phyloP scores from a whole-genome alignment of 2,113 vertebrate genomes.

The Anolis carolinensis region DNA sequence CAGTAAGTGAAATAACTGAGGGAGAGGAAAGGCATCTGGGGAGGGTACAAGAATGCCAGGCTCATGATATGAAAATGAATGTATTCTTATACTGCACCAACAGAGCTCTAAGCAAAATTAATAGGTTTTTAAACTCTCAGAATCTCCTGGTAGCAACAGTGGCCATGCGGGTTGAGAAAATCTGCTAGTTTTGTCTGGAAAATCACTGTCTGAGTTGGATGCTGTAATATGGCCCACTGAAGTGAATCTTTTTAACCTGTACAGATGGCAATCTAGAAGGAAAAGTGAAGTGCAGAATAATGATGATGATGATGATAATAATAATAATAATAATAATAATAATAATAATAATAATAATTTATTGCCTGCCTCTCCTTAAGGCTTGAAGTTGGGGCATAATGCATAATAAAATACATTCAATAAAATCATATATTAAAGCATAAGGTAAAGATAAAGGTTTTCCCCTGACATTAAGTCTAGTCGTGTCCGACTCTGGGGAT shows the following conservation, averaged over 20 bases:
- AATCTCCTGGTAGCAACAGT: too few relatives aligned
- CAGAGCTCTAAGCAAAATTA: background rate
- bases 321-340: too few relatives aligned
- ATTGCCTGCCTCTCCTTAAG: too few relatives aligned
- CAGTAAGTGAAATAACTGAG: conserved; percentile 39
- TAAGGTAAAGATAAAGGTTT: too few relatives aligned
- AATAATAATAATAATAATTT: too few relatives aligned
- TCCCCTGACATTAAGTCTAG: too few relatives aligned
- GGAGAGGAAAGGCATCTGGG: background rate
- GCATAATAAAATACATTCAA: too few relatives aligned
- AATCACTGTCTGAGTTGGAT: background rate
- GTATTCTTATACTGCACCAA: too few relatives aligned
- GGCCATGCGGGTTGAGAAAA: background rate
- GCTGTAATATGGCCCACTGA: background rate
- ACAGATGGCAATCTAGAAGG: background rate
- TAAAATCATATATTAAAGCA: too few relatives aligned
- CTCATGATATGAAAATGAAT: background rate
- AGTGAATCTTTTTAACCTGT: background rate
- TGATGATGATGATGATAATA: background rate
- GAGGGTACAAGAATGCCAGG: background rate
- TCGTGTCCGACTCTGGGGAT: too few relatives aligned
- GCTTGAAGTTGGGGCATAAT: too few relatives aligned
- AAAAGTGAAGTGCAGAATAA: background rate
- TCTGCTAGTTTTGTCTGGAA: background rate
- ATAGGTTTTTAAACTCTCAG: too few relatives aligned